Conservation (phyloP, 2,113 vertebrate species). For the Oncorhynchus nerka region DNA sequence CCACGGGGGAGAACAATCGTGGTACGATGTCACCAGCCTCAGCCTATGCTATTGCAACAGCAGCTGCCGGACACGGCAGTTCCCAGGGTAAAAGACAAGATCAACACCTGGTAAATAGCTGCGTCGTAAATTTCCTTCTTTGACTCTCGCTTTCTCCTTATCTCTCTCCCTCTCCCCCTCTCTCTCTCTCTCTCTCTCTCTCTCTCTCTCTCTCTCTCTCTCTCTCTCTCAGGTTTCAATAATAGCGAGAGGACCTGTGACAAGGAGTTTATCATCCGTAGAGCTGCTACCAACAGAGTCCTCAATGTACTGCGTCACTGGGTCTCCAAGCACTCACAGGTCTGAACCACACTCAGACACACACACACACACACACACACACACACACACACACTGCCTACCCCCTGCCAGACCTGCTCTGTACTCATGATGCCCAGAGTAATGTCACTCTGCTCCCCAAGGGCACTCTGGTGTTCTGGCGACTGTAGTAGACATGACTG, state of each 20-base stretch:
- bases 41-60: slow-evolving; percentile 93
- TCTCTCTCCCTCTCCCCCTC: background rate
- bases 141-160: background rate
- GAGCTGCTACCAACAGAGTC: slow-evolving; percentile 93
- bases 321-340: slow-evolving; percentile 97
- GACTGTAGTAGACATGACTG: too few species aligned
- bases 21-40: slow-evolving; percentile 89
- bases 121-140: background rate
- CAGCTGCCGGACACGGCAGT: slow-evolving; percentile 88
- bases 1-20: slow-evolving; percentile 79
- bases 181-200: background rate
- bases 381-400: background rate
- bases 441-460: slow-evolving; percentile 26
- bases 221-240: slow-evolving; percentile 78
- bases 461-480: background rate
- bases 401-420: slow-evolving; percentile 2
- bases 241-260: slow-evolving; percentile 86
- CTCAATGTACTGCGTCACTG: slow-evolving; percentile 96
- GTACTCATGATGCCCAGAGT: background rate
- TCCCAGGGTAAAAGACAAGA: slow-evolving; percentile 77
- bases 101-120: too few species aligned
- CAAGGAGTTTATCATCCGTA: slow-evolving; percentile 95
- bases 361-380: background rate
- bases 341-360: slow-evolving; percentile 50
- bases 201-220: background rate